Evolutionary conservation across 2,113 vertebrate genomes (phyloP).

Genomic region (Mormyrus iriodes): DNA sequence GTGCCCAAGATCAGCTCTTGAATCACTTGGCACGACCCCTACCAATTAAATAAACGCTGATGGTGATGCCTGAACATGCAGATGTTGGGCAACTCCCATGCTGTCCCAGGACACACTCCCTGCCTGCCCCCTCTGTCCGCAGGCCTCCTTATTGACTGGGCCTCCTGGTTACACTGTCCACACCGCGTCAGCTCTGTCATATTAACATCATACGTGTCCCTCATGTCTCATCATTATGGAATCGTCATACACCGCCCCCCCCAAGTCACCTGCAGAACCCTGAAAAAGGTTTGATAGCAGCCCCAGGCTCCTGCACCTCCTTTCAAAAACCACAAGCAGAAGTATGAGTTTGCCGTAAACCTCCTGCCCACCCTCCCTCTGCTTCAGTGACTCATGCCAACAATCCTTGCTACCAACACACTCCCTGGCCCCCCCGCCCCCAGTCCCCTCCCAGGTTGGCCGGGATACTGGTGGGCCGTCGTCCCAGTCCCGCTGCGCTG

Average conservation of each 20-base stretch:
- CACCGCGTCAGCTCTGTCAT: not conserved
- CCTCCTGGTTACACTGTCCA: not conserved
- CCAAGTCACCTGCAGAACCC: constrained; percentile 52
- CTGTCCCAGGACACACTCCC: too few species aligned
- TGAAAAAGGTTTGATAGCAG: constrained; percentile 67
- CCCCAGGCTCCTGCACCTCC: constrained; percentile 37
- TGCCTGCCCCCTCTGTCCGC: not conserved
- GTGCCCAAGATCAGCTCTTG: not conserved
- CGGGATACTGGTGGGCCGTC: constrained; percentile 48
- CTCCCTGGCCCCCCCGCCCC: constrained; percentile 42
- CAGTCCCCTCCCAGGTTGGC: constrained; percentile 48
- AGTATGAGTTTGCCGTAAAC: constrained; percentile 61
- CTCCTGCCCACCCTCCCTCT: constrained; percentile 9
- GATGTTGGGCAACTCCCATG: not conserved
- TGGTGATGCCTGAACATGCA: not conserved
- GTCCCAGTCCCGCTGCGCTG: constrained; percentile 52
- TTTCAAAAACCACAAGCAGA: constrained; percentile 62
- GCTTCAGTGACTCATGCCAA: not conserved
- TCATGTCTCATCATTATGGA: not conserved
- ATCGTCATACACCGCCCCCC: not conserved
- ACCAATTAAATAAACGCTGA: not conserved
- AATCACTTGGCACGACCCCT: not conserved
- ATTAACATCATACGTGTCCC: not conserved
- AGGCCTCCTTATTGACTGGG: not conserved
- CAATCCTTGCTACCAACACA: constrained; percentile 15